A percentile compares a stretch with the other conserved stretches of the same genome.
These are phyloP conservation scores for Myopa testacea DNA, from an alignment of 2,888 invertebrate genomes.

Conservation along the genomic window DNA sequence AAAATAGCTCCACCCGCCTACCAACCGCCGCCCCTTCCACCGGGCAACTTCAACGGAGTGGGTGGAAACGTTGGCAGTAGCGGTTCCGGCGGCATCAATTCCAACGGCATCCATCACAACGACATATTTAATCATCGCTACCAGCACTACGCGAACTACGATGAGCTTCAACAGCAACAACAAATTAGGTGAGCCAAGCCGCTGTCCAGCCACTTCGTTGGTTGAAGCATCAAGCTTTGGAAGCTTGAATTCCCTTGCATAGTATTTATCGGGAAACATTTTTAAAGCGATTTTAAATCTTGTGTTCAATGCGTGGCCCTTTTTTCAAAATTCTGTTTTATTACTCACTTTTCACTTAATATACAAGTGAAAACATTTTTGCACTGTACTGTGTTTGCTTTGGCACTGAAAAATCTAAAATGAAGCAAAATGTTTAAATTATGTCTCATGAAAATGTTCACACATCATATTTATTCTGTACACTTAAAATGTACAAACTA, in stretches of 20 bases:
- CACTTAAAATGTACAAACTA: too few relatives aligned
- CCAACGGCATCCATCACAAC: slow-evolving; percentile 64
- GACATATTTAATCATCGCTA: slow-evolving; percentile 69
- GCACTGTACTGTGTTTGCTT: too few relatives aligned
- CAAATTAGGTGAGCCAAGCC: slow-evolving; percentile 78
- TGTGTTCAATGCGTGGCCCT: too few relatives aligned
- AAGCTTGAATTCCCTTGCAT: neutral
- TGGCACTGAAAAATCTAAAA: too few relatives aligned
- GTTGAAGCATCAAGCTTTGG: neutral
- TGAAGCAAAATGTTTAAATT: too few relatives aligned
- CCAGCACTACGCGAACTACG: slow-evolving; percentile 85
- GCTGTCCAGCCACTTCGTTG: slow-evolving; percentile 30
- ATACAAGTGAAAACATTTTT: too few relatives aligned
- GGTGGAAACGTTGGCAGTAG: slow-evolving; percentile 46
- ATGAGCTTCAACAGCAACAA: slow-evolving; percentile 86
- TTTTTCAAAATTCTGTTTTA: too few relatives aligned
- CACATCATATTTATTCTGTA: too few relatives aligned
- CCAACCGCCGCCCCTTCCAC: slow-evolving; percentile 66
- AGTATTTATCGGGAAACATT: neutral
- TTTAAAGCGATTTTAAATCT: slow-evolving; percentile 36
- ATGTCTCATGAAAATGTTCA: too few relatives aligned
- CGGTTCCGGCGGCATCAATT: neutral
- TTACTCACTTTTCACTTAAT: too few relatives aligned
- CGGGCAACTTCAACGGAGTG: slow-evolving; percentile 55
- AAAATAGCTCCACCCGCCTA: slow-evolving; percentile 66